Conservation (phyloP, 2,888 invertebrate genomes). For the Ormia ochracea region DNA sequence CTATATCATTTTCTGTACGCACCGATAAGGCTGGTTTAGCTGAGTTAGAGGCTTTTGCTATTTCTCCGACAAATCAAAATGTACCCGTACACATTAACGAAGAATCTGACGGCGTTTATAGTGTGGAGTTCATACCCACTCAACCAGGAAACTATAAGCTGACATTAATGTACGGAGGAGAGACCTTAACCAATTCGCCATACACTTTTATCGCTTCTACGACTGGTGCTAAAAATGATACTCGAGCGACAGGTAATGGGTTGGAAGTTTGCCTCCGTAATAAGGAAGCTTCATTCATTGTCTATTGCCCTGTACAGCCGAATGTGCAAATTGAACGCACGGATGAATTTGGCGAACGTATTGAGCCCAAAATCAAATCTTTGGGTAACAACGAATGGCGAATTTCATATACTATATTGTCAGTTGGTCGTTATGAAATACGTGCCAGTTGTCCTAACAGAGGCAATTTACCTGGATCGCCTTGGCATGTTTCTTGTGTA, state of each 20-base stretch:
- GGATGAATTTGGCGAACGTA: slow-evolving; percentile 76
- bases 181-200: slow-evolving; percentile 79
- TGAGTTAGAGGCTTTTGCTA: slow-evolving; percentile 90
- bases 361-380: slow-evolving; percentile 77
- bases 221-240: slow-evolving; percentile 78
- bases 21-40: slow-evolving; percentile 89
- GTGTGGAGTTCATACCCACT: slow-evolving; percentile 90
- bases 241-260: slow-evolving; percentile 83
- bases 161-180: slow-evolving; percentile 84
- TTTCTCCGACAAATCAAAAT: slow-evolving; percentile 90
- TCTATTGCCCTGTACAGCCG: slow-evolving; percentile 78
- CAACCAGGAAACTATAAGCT: slow-evolving; percentile 84
- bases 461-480: slow-evolving; percentile 85
- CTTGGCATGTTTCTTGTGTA: slow-evolving; percentile 83
- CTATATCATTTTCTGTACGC: slow-evolving; percentile 89
- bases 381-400: slow-evolving; percentile 88
- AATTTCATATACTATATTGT: slow-evolving; percentile 92
- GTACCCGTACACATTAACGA: slow-evolving; percentile 87
- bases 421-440: slow-evolving; percentile 94
- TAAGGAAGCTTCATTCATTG: slow-evolving; percentile 84
- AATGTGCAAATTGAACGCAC: slow-evolving; percentile 80
- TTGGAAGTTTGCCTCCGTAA: slow-evolving; percentile 84
- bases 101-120: slow-evolving; percentile 83
- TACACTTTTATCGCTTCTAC: slow-evolving; percentile 81
- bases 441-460: slow-evolving; percentile 83